Evolutionary conservation across 2,113 vertebrate species (phyloP).

Genomic region (Laticauda colubrina): DNA sequence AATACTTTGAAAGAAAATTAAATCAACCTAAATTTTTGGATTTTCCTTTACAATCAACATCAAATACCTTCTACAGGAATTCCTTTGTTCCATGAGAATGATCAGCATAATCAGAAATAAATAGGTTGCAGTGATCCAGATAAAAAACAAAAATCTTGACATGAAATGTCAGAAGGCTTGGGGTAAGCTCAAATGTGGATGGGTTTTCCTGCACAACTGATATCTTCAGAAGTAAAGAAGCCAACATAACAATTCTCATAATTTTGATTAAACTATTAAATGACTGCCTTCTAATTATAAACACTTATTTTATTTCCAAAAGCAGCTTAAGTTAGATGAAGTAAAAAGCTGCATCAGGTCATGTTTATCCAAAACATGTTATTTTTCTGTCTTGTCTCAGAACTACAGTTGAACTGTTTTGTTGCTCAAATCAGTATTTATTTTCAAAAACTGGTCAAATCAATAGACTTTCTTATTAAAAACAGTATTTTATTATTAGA

Average conservation of each 20-base stretch:
- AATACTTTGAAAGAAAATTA: not conserved
- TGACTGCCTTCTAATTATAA: not conserved
- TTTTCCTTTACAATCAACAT: not conserved
- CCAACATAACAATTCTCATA: not conserved
- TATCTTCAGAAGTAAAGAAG: not conserved
- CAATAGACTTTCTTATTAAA: not conserved
- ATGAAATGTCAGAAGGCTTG: not conserved
- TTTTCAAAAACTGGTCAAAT: not conserved
- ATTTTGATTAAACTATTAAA: not conserved
- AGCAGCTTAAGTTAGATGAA: not conserved
- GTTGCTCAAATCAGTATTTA: not conserved
- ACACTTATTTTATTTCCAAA: not conserved
- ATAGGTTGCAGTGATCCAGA: not conserved
- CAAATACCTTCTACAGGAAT: not conserved
- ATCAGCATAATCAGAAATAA: not conserved
- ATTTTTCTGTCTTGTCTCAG: not conserved
- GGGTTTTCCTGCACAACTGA: not conserved
- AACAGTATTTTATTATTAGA: not conserved
- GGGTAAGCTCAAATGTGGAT: not conserved
- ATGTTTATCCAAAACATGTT: not conserved
- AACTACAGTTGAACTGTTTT: not conserved
- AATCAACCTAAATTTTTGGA: not conserved
- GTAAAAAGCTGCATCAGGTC: not conserved
- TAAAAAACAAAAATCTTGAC: not conserved
- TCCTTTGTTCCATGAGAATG: not conserved